Percentiles rank a stretch among this genome's conserved stretches.
phyloP scores from a whole-genome alignment of 2,888 invertebrate genomes.

The Amaurobius ferox region DNA sequence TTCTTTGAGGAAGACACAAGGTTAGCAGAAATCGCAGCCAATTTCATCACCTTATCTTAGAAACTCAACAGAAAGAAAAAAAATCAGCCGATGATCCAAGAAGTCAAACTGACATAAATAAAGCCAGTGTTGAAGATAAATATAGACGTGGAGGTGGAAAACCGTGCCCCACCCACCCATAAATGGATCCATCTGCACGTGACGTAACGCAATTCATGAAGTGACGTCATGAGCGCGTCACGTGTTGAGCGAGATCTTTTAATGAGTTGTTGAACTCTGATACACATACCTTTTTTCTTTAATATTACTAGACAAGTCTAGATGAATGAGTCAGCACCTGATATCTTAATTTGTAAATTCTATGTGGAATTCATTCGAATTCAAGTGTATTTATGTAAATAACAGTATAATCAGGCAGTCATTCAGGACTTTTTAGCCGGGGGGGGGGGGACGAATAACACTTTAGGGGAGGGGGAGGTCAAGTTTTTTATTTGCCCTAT shows the following conservation, averaged over 20 bases:
- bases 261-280: background rate
- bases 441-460: too few relatives aligned
- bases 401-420: too few relatives aligned
- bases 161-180: constrained; percentile 1
- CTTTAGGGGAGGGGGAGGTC: too few relatives aligned
- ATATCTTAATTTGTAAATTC: background rate
- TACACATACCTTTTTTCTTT: too few relatives aligned
- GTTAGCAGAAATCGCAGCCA: background rate
- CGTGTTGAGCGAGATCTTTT: background rate
- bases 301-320: too few relatives aligned
- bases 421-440: too few relatives aligned
- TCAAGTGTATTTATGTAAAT: too few relatives aligned
- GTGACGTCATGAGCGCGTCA: background rate
- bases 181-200: background rate
- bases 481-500: too few relatives aligned
- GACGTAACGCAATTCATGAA: background rate
- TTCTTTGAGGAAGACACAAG: background rate
- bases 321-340: background rate
- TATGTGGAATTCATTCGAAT: too few relatives aligned
- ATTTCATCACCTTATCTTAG: constrained; percentile 3
- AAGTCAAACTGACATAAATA: background rate
- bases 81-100: background rate
- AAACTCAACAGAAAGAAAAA: background rate
- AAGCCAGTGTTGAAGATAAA: background rate
- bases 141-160: background rate